Conservation (phyloP, 1,140 invertebrate species). For the Metaphire vulgaris region DNA sequence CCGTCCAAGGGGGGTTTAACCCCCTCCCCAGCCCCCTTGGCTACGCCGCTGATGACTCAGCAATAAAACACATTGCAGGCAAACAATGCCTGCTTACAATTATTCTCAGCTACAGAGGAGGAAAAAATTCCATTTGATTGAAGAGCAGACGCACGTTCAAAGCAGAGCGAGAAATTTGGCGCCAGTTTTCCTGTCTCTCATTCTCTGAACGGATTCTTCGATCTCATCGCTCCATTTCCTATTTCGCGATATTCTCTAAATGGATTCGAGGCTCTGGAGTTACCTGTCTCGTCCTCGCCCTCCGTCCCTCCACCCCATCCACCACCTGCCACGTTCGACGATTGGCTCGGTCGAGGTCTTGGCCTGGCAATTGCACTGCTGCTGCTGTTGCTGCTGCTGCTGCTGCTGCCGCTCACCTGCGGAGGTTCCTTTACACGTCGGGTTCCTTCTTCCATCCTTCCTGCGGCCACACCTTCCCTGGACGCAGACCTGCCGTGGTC, state of each 20-base stretch:
- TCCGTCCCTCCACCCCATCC: background rate
- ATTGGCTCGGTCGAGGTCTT: background rate
- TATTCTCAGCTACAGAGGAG: too few relatives aligned
- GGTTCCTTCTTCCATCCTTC: background rate
- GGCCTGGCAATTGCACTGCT: background rate
- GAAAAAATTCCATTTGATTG: too few relatives aligned
- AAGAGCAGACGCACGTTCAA: too few relatives aligned
- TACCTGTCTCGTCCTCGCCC: background rate
- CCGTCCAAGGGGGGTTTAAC: too few relatives aligned
- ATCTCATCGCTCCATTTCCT: background rate
- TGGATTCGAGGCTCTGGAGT: background rate
- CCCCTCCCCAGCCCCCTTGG: too few relatives aligned
- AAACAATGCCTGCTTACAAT: too few relatives aligned
- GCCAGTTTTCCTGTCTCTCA: too few relatives aligned
- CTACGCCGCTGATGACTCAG: too few relatives aligned
- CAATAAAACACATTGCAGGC: too few relatives aligned
- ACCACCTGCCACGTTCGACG: background rate
- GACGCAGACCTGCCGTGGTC: background rate
- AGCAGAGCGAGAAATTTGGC: too few relatives aligned
- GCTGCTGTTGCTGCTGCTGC: too few relatives aligned
- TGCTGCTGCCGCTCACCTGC: background rate
- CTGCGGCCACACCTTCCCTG: background rate
- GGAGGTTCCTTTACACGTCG: background rate
- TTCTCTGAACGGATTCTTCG: slow-evolving; percentile 2
- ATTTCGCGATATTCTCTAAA: background rate